Percentiles rank a stretch among this genome's conserved stretches.
phyloP scores from a whole-genome alignment of 2,797 vertebrate genomes.

The Myoxocephalus aenaeus region DNA sequence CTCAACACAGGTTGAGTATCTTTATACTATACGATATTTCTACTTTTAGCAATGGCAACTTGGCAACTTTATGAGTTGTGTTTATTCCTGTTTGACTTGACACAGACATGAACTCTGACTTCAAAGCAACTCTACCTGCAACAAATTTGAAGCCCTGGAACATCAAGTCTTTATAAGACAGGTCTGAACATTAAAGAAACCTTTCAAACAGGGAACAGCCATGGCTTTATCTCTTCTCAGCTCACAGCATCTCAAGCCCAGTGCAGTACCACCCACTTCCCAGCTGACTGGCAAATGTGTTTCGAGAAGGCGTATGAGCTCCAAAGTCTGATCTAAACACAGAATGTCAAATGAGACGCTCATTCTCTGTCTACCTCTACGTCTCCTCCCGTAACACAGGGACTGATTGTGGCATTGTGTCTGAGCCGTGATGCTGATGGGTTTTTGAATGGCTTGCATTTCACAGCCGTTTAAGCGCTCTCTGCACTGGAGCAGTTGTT shows the following conservation, averaged over 20 bases:
- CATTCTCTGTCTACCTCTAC: slow-evolving; percentile 19
- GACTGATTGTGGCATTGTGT: slow-evolving; percentile 4
- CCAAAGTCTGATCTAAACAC: slow-evolving; percentile 48
- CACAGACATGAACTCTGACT: not conserved
- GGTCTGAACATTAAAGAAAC: slow-evolving; percentile 20
- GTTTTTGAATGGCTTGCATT: slow-evolving; percentile 22
- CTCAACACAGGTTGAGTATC: no score
- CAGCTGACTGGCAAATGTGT: slow-evolving; percentile 61
- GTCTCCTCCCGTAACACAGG: not conserved
- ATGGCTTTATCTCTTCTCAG: slow-evolving; percentile 34
- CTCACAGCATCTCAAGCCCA: slow-evolving; percentile 49
- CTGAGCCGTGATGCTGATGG: not conserved
- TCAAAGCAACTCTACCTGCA: not conserved
- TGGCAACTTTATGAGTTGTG: not conserved
- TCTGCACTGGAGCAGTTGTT: not conserved
- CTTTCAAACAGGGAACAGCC: slow-evolving; percentile 24
- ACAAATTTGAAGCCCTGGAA: not conserved
- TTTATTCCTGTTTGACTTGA: not conserved
- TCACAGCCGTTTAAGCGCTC: not conserved
- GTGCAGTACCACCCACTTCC: slow-evolving; percentile 64
- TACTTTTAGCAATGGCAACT: no score
- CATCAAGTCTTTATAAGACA: not conserved
- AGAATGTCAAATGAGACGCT: slow-evolving; percentile 46
- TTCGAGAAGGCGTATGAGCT: slow-evolving; percentile 38
- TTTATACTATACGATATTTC: no score